Base-by-base conservation (phyloP, 2,113 vertebrate genomes). In the Pyrgilauda ruficollis region DNA sequence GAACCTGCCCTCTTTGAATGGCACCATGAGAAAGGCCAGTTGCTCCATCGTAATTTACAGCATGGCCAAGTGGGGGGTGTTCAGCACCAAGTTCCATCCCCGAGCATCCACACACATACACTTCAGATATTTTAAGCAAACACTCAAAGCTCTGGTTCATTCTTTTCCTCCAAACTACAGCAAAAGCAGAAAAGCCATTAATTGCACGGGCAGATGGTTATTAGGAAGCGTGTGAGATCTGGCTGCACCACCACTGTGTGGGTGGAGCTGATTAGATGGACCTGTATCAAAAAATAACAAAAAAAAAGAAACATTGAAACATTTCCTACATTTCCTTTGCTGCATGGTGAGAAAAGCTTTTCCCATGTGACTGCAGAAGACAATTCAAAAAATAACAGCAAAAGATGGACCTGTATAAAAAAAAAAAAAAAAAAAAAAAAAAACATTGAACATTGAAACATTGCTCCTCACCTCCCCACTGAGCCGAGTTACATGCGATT, bases 261-360 rank as follows among this genome's bases (percentile, higher is more conserved):
- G 96, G 97, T 96, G 94, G 93, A 94, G 74, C 79, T 94, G 95
- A 96, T 96, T 95, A 93, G 88, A 91, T 41, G 78, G 87, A 93
- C 84, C 46, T 84, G 95, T 79, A 96, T 84, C 11, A 81, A 84
- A 87, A 64, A 63, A 37, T 69, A 61, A 58, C 67, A 78, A 72
- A 35, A 44, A 66, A 84, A 67, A 53, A 84, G 53, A 84, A 64
- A 41, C 12, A 55, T 21, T 58, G 72, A 90, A 76, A 87, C 70
- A 78, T 84, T 96, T 95, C 81, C 89, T 84, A 58, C 61, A 61
- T 93, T 89, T 94, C 74, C 70, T 90, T 69, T 77, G 85, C 92
- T 89, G 68, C 74, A 41, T 35, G 44, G 92, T 49, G 90, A 92
- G 91, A 94, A 94, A 94, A 94, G 63, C 73, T 95, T 96, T 92